A percentile compares a stretch with the other conserved stretches of the same genome.
phyloP scores from a whole-genome alignment of 2,113 vertebrate genomes.

The Calidris pygmaea region DNA sequence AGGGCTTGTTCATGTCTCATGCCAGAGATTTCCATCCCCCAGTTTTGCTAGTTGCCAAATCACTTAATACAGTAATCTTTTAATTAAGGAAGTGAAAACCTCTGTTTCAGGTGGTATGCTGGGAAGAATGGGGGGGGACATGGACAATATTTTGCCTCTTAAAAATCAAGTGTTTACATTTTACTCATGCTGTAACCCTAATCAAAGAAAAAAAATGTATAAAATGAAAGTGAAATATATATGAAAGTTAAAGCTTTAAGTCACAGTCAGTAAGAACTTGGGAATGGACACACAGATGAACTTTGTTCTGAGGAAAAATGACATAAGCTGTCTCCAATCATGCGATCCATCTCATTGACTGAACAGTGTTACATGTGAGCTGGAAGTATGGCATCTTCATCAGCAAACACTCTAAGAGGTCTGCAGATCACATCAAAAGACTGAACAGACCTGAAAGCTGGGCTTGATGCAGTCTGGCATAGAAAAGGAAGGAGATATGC shows the following conservation, averaged over 20 bases:
- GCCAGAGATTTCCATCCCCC: not conserved
- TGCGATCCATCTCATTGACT: not conserved
- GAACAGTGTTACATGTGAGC: not conserved
- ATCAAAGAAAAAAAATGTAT: not conserved
- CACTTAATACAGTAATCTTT: not conserved
- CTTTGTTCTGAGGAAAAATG: not conserved
- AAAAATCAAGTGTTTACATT: not conserved
- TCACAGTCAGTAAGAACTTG: not conserved
- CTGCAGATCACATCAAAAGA: not conserved
- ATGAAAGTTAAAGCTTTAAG: not conserved
- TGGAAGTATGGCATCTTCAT: fast-evolving
- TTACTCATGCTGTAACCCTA: not conserved
- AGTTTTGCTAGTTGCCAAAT: not conserved
- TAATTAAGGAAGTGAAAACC: not conserved
- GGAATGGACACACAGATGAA: not conserved
- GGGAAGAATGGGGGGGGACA: not conserved
- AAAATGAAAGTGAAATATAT: not conserved
- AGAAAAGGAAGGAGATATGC: not conserved
- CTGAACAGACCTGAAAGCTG: not conserved
- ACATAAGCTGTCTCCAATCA: not conserved
- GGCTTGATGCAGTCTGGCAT: not conserved
- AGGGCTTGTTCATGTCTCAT: not conserved
- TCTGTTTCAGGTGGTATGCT: not conserved
- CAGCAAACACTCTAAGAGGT: not conserved
- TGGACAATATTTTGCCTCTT: not conserved